Evolutionary conservation across 1,140 invertebrate genomes (phyloP).

Genomic region (Cydia fagiglandana): DNA sequence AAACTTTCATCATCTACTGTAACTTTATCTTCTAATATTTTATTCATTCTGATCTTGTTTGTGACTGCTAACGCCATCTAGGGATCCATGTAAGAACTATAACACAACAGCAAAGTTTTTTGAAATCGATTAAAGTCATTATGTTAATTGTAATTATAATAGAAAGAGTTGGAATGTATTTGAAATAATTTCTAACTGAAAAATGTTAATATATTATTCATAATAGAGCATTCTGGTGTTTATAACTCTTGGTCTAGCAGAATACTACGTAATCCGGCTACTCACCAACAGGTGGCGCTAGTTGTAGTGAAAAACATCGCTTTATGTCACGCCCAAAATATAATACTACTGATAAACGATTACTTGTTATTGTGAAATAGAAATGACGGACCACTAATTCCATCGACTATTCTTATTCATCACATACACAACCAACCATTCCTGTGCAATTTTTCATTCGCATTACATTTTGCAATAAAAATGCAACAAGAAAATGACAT

Average conservation of each 20-base stretch:
- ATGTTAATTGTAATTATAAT: too few relatives aligned
- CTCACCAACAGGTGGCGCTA: conserved; percentile 48
- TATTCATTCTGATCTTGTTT: neutral
- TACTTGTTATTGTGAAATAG: conserved; percentile 71
- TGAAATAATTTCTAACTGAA: too few relatives aligned
- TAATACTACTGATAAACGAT: conserved; percentile 55
- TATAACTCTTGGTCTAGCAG: neutral
- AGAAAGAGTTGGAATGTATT: too few relatives aligned
- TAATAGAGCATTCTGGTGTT: neutral
- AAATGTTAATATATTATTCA: too few relatives aligned
- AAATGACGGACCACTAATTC: conserved; percentile 51
- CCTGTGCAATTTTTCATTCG: conserved; percentile 53
- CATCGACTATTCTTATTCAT: conserved; percentile 65
- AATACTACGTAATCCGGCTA: conserved; percentile 22
- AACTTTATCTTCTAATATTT: neutral
- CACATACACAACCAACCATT: conserved; percentile 48
- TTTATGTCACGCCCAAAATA: conserved; percentile 70
- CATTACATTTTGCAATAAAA: conserved; percentile 57
- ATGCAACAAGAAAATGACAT: conserved; percentile 72
- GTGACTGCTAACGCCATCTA: neutral
- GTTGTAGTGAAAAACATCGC: conserved; percentile 42
- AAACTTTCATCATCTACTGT: neutral
- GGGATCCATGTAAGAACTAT: neutral
- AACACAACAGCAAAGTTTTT: too few relatives aligned
- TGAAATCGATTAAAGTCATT: too few relatives aligned